Conservation (phyloP, 2,888 invertebrate genomes). For the Eupsilia transversa region DNA sequence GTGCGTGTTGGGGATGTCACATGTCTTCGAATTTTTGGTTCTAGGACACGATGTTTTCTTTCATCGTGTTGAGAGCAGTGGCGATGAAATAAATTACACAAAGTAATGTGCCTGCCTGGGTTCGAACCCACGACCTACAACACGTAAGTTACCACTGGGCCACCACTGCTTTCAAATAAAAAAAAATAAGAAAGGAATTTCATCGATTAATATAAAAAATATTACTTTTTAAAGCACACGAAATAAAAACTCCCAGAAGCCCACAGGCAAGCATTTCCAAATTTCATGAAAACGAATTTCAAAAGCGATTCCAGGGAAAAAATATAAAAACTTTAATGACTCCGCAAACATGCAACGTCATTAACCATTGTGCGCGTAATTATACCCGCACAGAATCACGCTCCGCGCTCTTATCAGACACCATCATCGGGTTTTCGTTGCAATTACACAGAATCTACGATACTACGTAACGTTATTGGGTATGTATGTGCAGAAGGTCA, state of each 20-base stretch:
- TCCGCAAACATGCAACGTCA: constrained; percentile 39
- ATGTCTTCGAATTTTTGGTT: no score
- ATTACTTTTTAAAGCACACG: not conserved
- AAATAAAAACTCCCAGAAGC: constrained; percentile 13
- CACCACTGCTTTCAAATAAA: no score
- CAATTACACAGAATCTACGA: constrained; percentile 69
- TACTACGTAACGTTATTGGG: constrained; percentile 22
- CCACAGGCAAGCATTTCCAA: constrained; percentile 2
- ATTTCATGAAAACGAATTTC: constrained; percentile 41
- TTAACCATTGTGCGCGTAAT: constrained; percentile 57
- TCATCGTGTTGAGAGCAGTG: no score
- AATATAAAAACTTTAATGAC: constrained; percentile 50
- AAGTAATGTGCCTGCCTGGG: no score
- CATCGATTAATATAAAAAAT: not conserved
- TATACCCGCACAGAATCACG: constrained; percentile 49
- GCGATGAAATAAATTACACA: no score
- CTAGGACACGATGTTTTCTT: no score
- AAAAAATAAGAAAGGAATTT: not conserved
- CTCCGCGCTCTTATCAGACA: constrained; percentile 55
- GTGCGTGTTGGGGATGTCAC: no score
- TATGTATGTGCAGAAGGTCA: constrained; percentile 38
- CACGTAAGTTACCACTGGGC: no score
- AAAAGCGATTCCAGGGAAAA: constrained; percentile 30
- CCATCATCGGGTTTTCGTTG: constrained; percentile 71
- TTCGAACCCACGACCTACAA: no score